phyloP scores from a whole-genome alignment of 1,140 invertebrate genomes.

The Hycleus cichorii region DNA sequence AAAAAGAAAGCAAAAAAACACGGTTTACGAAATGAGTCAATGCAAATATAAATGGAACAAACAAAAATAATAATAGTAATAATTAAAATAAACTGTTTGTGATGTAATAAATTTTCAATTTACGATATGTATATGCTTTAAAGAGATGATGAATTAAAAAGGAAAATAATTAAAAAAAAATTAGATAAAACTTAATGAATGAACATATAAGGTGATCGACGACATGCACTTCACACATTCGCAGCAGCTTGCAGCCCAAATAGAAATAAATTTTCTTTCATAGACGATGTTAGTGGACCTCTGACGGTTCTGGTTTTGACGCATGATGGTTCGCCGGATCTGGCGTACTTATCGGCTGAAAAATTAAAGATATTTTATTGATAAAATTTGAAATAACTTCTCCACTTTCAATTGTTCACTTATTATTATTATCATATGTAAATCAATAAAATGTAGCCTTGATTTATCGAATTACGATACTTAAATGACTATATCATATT shows the following conservation, averaged over 20 bases:
- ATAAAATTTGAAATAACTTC: too few species aligned
- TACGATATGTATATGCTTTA: constrained; percentile 38
- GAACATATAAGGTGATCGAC: constrained; percentile 15
- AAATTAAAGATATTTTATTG: constrained; percentile 9
- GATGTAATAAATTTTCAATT: constrained; percentile 29
- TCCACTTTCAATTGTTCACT: too few species aligned
- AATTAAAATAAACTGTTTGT: constrained; percentile 11
- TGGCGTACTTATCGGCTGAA: constrained; percentile 55
- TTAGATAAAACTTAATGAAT: too few species aligned
- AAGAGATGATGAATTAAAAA: constrained; percentile 29
- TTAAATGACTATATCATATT: too few species aligned
- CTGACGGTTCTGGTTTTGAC: constrained; percentile 51
- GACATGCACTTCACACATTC: constrained; percentile 15
- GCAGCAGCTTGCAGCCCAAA: constrained; percentile 9
- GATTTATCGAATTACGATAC: neutral
- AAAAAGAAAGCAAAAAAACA: neutral
- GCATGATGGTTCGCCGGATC: constrained; percentile 58
- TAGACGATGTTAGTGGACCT: constrained; percentile 44
- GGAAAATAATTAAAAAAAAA: neutral
- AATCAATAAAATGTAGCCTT: too few species aligned
- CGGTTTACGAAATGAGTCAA: neutral
- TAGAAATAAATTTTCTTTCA: constrained; percentile 6
- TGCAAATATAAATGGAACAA: neutral
- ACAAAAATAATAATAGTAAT: neutral
- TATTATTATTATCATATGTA: too few species aligned